Conservation (phyloP, 2,797 vertebrate genomes). For the Scleropages formosus region DNA sequence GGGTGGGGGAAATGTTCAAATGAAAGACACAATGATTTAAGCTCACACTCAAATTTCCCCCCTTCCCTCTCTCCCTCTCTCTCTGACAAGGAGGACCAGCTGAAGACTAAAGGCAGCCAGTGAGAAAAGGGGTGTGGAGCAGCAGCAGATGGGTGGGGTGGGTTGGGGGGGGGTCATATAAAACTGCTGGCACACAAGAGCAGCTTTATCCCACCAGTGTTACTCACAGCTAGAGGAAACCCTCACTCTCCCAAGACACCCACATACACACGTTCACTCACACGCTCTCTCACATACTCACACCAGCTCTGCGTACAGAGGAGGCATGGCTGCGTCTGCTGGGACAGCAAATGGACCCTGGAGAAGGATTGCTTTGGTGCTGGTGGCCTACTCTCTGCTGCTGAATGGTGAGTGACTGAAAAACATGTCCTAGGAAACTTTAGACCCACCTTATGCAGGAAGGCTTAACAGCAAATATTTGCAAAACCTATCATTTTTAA, state of each 20-base stretch:
- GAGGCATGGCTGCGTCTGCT: conserved; percentile 59
- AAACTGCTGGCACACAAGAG: conserved; percentile 65
- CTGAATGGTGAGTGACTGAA: conserved; percentile 64
- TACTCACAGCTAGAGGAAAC: conserved; percentile 64
- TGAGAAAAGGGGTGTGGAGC: conserved; percentile 20
- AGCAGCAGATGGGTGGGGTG: conserved; percentile 26
- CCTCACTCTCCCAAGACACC: conserved; percentile 31
- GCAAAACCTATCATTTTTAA: too few relatives aligned
- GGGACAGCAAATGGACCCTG: conserved; percentile 68
- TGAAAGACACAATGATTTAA: conserved; percentile 6
- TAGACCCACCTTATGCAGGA: too few relatives aligned
- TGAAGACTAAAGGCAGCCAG: conserved; percentile 28
- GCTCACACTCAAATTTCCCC: not conserved
- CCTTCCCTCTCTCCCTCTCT: not conserved
- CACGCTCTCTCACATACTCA: conserved; percentile 30
- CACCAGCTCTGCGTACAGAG: conserved; percentile 46
- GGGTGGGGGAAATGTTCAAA: not conserved
- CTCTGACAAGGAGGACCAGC: conserved; percentile 25
- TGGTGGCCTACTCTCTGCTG: conserved; percentile 58
- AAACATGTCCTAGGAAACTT: too few relatives aligned
- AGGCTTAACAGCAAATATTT: too few relatives aligned
- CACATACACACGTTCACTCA: conserved; percentile 36
- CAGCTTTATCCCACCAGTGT: conserved; percentile 65
- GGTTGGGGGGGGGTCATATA: conserved; percentile 60
- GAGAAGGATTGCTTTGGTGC: conserved; percentile 52